Conservation (phyloP, 1,140 invertebrate genomes). For the Cotesia chilonis region DNA sequence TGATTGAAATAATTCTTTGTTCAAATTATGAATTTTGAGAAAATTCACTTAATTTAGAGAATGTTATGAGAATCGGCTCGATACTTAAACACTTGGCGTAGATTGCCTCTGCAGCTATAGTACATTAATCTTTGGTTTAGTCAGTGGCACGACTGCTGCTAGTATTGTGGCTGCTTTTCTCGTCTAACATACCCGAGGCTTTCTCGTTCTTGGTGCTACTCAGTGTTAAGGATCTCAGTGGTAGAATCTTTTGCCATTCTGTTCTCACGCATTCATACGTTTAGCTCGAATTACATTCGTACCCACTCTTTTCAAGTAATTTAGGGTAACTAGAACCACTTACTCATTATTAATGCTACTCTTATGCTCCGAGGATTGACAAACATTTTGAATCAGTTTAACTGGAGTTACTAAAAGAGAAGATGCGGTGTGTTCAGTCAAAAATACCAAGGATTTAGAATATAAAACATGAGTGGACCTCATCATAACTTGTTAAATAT, state of each 20-base stretch:
- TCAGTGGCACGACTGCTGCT: constrained; percentile 50
- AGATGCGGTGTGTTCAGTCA: too few relatives aligned
- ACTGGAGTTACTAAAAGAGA: not conserved
- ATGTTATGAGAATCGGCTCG: constrained; percentile 40
- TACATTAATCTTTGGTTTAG: constrained; percentile 67
- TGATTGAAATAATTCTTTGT: not conserved
- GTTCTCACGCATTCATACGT: constrained; percentile 31
- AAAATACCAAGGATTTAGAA: too few relatives aligned
- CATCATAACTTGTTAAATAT: too few relatives aligned
- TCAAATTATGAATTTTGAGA: constrained; percentile 19
- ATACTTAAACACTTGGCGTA: constrained; percentile 58
- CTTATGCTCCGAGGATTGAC: constrained; percentile 43
- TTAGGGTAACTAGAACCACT: constrained; percentile 41
- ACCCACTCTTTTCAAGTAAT: constrained; percentile 32
- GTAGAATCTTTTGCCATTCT: constrained; percentile 33
- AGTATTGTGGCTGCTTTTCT: constrained; percentile 57
- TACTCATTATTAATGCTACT: constrained; percentile 49
- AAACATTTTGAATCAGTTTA: not conserved
- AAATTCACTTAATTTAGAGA: constrained; percentile 35
- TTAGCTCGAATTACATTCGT: constrained; percentile 35
- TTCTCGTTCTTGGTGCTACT: constrained; percentile 37
- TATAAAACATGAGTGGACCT: too few relatives aligned
- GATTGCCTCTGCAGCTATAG: constrained; percentile 65
- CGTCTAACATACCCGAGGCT: constrained; percentile 45
- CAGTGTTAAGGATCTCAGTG: constrained; percentile 31